A percentile compares a stretch with the other conserved stretches of the same genome.
Evolutionary conservation across 2,888 invertebrate genomes (phyloP).

Genomic region (Ophraella communa): DNA sequence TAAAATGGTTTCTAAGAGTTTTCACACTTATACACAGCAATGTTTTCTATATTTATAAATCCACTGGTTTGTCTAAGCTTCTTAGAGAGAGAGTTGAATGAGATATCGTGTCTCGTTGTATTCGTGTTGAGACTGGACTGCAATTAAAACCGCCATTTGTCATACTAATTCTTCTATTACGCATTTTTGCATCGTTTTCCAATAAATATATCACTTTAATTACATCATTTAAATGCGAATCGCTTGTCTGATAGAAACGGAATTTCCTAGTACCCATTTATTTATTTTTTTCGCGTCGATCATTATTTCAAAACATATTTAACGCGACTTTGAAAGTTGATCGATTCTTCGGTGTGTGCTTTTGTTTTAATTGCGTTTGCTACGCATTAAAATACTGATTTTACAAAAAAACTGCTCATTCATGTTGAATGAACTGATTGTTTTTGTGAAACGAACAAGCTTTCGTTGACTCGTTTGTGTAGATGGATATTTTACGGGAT

Average conservation of each 20-base stretch:
- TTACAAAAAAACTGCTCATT: background rate
- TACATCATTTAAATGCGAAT: slow-evolving; percentile 6
- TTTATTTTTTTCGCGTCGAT: background rate
- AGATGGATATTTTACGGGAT: no score
- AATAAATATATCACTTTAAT: background rate
- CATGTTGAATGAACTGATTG: no score
- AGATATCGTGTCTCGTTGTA: background rate
- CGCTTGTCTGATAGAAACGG: slow-evolving; percentile 4
- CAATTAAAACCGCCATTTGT: background rate
- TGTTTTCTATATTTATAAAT: no score
- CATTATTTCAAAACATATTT: background rate
- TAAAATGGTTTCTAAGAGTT: no score
- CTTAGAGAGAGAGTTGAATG: no score
- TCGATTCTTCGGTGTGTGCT: background rate
- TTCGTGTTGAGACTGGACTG: background rate
- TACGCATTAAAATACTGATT: background rate
- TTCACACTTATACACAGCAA: no score
- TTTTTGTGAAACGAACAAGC: no score
- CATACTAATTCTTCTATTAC: background rate
- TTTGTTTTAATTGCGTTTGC: background rate
- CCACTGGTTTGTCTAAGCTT: background rate
- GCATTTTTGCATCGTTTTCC: background rate
- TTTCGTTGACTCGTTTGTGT: no score
- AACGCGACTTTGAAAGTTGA: background rate
- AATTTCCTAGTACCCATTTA: no score